Evolutionary conservation across 2,797 vertebrate species (phyloP).

Genomic region (Pampus argenteus): DNA sequence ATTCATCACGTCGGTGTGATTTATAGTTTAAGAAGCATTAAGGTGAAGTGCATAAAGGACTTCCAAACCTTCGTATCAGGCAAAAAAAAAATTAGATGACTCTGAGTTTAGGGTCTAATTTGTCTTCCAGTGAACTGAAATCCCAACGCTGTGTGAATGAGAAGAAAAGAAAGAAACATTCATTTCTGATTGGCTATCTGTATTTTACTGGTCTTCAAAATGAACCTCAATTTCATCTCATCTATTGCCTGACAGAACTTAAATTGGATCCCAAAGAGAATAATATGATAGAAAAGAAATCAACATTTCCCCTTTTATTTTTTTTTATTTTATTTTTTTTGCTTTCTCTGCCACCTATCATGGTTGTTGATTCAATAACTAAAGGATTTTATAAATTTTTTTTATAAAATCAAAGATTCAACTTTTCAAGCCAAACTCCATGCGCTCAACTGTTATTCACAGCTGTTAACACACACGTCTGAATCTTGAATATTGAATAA

Average conservation of each 20-base stretch:
- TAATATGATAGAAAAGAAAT: slow-evolving; percentile 66
- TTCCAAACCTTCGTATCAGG: slow-evolving; percentile 30
- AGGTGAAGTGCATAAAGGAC: slow-evolving; percentile 44
- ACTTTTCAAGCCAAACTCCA: too few species aligned
- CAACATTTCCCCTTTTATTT: slow-evolving; percentile 61
- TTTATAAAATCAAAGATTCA: too few species aligned
- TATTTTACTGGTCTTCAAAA: slow-evolving; percentile 67
- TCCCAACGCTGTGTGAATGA: slow-evolving; percentile 57
- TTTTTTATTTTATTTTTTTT: too few species aligned
- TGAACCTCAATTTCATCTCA: slow-evolving; percentile 73
- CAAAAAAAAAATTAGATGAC: slow-evolving; percentile 46
- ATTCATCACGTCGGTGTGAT: slow-evolving; percentile 26
- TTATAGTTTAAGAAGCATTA: slow-evolving; percentile 40
- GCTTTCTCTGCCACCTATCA: slow-evolving; percentile 42
- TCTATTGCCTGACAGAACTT: slow-evolving; percentile 77
- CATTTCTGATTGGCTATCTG: slow-evolving; percentile 76
- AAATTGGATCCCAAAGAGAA: slow-evolving; percentile 78
- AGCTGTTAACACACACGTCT: slow-evolving; percentile 49
- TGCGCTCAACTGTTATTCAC: slow-evolving; percentile 37
- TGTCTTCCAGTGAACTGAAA: slow-evolving; percentile 56
- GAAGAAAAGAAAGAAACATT: slow-evolving; percentile 42
- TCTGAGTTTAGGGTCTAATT: slow-evolving; percentile 55
- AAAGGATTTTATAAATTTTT: slow-evolving; percentile 10
- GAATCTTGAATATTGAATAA: too few species aligned
- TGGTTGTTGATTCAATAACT: slow-evolving; percentile 55